A percentile compares a stretch with the other conserved stretches of the same genome.
Evolutionary conservation across 2,113 vertebrate species (phyloP).

Genomic region (Procavia capensis): DNA sequence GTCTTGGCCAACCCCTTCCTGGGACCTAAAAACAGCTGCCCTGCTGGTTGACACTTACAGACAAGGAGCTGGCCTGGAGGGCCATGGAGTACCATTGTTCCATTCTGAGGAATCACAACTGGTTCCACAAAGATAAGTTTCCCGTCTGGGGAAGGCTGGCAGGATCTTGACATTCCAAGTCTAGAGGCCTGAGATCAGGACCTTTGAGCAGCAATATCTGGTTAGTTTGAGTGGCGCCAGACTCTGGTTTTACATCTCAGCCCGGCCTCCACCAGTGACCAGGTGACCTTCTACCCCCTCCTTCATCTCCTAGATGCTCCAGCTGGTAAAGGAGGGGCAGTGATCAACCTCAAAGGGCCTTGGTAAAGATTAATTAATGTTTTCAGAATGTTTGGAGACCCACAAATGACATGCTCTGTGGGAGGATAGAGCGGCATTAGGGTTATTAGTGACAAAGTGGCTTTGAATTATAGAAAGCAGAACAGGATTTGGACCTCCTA

Average conservation of each 20-base stretch:
- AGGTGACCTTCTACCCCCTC: background rate
- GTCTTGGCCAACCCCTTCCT: fast-evolving
- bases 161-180: background rate
- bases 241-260: background rate
- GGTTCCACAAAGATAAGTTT: background rate
- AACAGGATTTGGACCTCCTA: background rate
- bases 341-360: conserved; percentile 70
- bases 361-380: conserved; percentile 70
- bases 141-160: background rate
- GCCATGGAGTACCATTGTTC: background rate
- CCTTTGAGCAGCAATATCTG: background rate
- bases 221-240: fast-evolving
- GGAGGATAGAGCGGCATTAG: conserved; percentile 60
- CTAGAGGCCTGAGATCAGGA: background rate
- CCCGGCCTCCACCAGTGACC: background rate
- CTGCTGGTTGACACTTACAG: conserved; percentile 31
- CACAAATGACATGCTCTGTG: conserved; percentile 54
- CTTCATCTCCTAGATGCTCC: conserved; percentile 3
- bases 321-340: background rate
- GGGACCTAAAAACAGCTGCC: background rate
- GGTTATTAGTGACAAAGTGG: conserved; percentile 48
- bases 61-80: background rate
- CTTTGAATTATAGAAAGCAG: conserved; percentile 51
- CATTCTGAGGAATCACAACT: background rate
- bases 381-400: conserved; percentile 22